phyloP scores from a whole-genome alignment of 2,113 vertebrate species.

The Gobio gobio region DNA sequence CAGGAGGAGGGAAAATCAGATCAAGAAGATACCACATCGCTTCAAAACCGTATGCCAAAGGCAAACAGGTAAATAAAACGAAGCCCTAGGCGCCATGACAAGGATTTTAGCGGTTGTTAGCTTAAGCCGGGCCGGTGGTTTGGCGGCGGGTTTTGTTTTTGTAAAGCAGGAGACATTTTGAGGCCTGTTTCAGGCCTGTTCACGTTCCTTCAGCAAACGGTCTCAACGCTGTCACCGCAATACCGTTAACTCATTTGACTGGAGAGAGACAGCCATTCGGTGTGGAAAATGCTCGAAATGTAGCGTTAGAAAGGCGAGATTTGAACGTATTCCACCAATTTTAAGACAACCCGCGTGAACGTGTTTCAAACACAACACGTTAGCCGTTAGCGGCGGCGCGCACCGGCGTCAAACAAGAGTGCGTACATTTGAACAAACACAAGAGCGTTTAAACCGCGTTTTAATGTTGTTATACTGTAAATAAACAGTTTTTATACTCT shows the following conservation, averaged over 20 bases:
- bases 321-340: background rate
- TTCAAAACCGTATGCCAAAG: constrained; percentile 84
- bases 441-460: background rate
- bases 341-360: background rate
- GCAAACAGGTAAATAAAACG: constrained; percentile 79
- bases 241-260: background rate
- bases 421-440: background rate
- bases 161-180: constrained; percentile 67
- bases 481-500: background rate
- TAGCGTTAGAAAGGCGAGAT: too few species aligned
- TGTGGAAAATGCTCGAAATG: background rate
- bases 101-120: background rate
- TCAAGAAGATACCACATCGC: constrained; percentile 83
- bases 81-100: background rate
- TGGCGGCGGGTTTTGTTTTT: constrained; percentile 66
- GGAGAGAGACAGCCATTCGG: background rate
- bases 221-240: background rate
- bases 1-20: constrained; percentile 89
- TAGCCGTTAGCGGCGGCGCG: constrained; percentile 17
- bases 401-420: background rate
- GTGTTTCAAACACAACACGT: background rate
- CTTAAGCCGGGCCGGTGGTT: background rate
- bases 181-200: constrained; percentile 68
- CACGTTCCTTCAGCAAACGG: constrained; percentile 33
- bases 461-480: background rate